Conservation (phyloP, 2,888 invertebrate genomes). For the Chirona hameri region DNA sequence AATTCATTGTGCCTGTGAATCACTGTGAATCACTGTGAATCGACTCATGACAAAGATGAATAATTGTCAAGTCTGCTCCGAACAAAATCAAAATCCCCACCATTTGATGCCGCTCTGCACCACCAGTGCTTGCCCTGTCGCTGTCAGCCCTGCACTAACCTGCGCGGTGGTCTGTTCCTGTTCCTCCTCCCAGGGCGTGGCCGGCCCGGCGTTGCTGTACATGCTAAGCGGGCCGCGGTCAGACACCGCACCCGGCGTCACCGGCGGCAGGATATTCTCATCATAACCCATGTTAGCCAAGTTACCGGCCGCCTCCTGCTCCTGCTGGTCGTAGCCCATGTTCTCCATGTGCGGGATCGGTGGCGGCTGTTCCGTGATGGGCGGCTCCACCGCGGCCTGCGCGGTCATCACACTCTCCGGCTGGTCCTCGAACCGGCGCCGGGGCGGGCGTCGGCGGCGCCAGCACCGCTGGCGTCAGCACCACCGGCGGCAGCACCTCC, state of each 20-base stretch:
- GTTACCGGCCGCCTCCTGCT: neutral
- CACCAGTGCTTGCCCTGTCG: no score
- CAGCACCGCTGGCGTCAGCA: constrained; percentile 51
- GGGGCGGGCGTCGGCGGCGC: neutral
- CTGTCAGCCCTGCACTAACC: neutral
- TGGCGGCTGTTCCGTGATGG: constrained; percentile 33
- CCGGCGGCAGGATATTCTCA: constrained; percentile 54
- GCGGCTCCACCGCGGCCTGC: constrained; percentile 10
- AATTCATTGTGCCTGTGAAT: no score
- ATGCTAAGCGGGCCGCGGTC: constrained; percentile 46
- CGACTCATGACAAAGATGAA: no score
- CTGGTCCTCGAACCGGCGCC: neutral
- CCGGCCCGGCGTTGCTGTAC: constrained; percentile 27
- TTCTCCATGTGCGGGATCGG: constrained; percentile 35
- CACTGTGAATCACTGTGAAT: no score
- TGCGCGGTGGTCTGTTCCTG: neutral
- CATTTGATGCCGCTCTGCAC: no score
- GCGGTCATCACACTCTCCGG: constrained; percentile 8
- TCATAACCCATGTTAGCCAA: constrained; percentile 73
- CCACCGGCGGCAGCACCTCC: no score
- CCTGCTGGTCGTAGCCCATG: constrained; percentile 31
- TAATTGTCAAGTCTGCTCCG: no score
- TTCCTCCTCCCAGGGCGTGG: constrained; percentile 33
- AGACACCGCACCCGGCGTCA: constrained; percentile 57
- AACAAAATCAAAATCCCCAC: no score